These are phyloP conservation scores for Poeciliopsis turrubarensis DNA, from an alignment of 2,113 vertebrate species.

Conservation along the genomic window DNA sequence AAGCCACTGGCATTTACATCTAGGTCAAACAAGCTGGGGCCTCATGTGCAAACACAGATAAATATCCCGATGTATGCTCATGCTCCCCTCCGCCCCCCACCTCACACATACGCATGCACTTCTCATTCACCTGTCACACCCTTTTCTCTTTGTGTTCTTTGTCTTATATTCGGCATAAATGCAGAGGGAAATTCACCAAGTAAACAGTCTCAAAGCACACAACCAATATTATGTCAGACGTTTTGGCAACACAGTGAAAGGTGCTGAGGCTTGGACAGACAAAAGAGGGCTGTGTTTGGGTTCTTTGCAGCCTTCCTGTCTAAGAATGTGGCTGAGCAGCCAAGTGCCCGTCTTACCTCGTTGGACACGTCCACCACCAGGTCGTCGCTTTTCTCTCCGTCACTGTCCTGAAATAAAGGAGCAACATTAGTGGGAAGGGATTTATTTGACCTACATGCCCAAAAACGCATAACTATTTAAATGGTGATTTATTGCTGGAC, in stretches of 20 bases:
- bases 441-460: background rate
- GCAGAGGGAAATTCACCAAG: conserved; percentile 53
- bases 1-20: conserved; percentile 71
- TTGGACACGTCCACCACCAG: conserved; percentile 97
- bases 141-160: conserved; percentile 63
- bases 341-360: conserved; percentile 81
- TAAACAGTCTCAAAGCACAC: conserved; percentile 44
- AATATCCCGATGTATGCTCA: conserved; percentile 59
- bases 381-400: conserved; percentile 97
- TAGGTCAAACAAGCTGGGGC: conserved; percentile 75
- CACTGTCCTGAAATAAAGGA: conserved; percentile 87
- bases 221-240: conserved; percentile 62
- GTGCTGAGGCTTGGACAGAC: conserved; percentile 38
- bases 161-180: conserved; percentile 58
- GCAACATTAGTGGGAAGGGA: background rate
- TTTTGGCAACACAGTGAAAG: conserved; percentile 47
- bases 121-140: conserved; percentile 68
- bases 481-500: too few species aligned
- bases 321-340: conserved; percentile 49
- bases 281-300: conserved; percentile 53
- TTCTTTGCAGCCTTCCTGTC: conserved; percentile 5
- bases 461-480: background rate
- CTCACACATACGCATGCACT: conserved; percentile 49
- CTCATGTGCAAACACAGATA: conserved; percentile 75
- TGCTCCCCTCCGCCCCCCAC: conserved; percentile 5